A percentile compares a stretch with the other conserved stretches of the same genome.
Conservation (phyloP, 2,113 vertebrate species). For the Cyanocitta stelleri region DNA sequence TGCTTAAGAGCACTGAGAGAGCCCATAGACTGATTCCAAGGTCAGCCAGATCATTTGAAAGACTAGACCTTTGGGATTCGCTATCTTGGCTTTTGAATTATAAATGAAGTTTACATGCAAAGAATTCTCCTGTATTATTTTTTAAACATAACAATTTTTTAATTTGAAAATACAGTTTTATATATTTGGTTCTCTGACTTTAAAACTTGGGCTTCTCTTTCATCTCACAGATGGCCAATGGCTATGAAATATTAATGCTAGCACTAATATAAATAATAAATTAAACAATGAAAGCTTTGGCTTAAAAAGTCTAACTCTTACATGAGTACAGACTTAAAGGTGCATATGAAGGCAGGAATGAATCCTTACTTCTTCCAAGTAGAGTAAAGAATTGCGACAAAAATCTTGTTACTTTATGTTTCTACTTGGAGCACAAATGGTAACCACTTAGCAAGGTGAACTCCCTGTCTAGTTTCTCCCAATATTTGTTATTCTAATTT, state of each 20-base stretch:
- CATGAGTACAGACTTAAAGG: neutral
- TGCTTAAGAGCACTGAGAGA: neutral
- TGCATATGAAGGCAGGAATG: neutral
- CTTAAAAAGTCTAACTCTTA: neutral
- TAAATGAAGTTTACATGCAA: neutral
- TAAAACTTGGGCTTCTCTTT: neutral
- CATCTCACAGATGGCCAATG: neutral
- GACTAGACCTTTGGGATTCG: neutral
- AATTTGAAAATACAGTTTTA: neutral
- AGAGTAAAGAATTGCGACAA: neutral
- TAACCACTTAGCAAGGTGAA: slow-evolving; percentile 50
- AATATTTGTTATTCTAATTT: slow-evolving; percentile 61
- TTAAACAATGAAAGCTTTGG: neutral
- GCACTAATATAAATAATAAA: slow-evolving; percentile 51
- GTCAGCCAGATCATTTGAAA: neutral
- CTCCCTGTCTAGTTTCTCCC: slow-evolving; percentile 22
- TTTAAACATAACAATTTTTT: neutral
- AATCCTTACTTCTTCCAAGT: neutral
- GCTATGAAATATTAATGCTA: slow-evolving; percentile 40
- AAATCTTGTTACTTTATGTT: slow-evolving; percentile 6
- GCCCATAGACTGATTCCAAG: neutral
- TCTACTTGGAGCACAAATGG: slow-evolving; percentile 9
- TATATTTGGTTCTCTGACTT: neutral
- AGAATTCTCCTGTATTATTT: neutral
- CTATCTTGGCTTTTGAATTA: neutral